Percentiles rank a stretch among this genome's conserved stretches.
Conservation (phyloP, 2,113 vertebrate species). For the Octodon degus region DNA sequence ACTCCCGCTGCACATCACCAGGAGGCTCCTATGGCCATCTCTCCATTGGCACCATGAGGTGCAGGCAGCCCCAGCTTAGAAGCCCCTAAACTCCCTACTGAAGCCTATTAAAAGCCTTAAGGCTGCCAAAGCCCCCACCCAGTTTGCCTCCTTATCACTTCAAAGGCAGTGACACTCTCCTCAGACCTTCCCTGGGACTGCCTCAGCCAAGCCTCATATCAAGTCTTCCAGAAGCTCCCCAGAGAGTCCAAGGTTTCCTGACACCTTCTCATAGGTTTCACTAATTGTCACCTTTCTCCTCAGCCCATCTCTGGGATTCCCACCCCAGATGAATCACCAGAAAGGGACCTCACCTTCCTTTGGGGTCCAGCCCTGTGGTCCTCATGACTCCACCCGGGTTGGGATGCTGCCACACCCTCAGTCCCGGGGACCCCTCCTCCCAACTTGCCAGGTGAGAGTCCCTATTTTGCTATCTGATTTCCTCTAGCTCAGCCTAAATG, state of each 20-base stretch:
- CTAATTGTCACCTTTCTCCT: slow-evolving; percentile 58
- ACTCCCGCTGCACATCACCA: slow-evolving; percentile 93
- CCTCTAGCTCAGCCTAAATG: not conserved
- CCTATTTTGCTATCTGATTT: slow-evolving; percentile 22
- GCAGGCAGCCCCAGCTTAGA: slow-evolving; percentile 38
- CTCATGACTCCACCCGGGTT: slow-evolving; percentile 84
- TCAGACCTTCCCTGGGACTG: slow-evolving; percentile 8
- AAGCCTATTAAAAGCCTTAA: slow-evolving; percentile 41
- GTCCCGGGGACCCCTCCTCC: slow-evolving; percentile 87
- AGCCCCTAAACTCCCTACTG: slow-evolving; percentile 17
- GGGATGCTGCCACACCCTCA: slow-evolving; percentile 85
- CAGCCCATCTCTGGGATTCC: slow-evolving; percentile 94
- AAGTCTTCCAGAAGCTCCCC: slow-evolving; percentile 10
- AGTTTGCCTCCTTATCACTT: slow-evolving; percentile 15
- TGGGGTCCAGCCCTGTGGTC: slow-evolving; percentile 85
- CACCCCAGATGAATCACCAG: slow-evolving; percentile 91
- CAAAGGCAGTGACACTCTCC: slow-evolving; percentile 3
- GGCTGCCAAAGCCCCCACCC: slow-evolving; percentile 1
- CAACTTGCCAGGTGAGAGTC: slow-evolving; percentile 92
- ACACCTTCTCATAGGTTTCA: not conserved
- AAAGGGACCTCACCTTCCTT: slow-evolving; percentile 89
- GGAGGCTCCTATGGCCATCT: slow-evolving; percentile 96
- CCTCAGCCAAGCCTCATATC: not conserved
- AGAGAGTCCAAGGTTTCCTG: not conserved
- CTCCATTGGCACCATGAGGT: slow-evolving; percentile 97